Conservation (phyloP, 2,888 invertebrate species). For the Conus canariensis region DNA sequence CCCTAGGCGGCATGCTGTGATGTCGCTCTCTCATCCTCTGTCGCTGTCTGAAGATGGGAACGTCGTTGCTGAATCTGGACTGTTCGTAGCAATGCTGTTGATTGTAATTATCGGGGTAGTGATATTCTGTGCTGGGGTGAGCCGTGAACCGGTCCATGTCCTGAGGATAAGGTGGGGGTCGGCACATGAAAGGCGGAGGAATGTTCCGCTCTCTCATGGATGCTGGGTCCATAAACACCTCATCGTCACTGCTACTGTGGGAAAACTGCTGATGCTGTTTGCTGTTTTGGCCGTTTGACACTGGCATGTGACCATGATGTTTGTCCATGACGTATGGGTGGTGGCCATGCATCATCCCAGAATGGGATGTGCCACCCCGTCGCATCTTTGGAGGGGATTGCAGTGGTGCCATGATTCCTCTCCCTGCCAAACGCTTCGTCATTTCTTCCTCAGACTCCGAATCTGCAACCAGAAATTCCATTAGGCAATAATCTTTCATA, state of each 20-base stretch:
- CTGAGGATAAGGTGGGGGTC: neutral
- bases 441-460: conserved; percentile 33
- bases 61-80: neutral
- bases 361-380: neutral
- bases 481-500: neutral
- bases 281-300: neutral
- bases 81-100: neutral
- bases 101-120: neutral
- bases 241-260: conserved; percentile 32
- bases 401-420: neutral
- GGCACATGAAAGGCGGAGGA: neutral
- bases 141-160: neutral
- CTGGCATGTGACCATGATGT: neutral
- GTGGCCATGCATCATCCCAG: neutral
- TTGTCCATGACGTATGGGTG: neutral
- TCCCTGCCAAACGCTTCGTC: neutral
- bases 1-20: conserved; percentile 23
- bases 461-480: conserved; percentile 1
- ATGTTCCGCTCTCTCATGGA: neutral
- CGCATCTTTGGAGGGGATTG: neutral
- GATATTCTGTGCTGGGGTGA: neutral
- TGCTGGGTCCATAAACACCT: conserved; percentile 11
- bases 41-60: neutral
- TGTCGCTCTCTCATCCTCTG: neutral
- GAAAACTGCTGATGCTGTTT: neutral